Percentiles rank a stretch among this genome's conserved stretches.
These are phyloP conservation scores for Mactromeris polynyma DNA, from an alignment of 2,888 invertebrate species.

Conservation along the genomic window DNA sequence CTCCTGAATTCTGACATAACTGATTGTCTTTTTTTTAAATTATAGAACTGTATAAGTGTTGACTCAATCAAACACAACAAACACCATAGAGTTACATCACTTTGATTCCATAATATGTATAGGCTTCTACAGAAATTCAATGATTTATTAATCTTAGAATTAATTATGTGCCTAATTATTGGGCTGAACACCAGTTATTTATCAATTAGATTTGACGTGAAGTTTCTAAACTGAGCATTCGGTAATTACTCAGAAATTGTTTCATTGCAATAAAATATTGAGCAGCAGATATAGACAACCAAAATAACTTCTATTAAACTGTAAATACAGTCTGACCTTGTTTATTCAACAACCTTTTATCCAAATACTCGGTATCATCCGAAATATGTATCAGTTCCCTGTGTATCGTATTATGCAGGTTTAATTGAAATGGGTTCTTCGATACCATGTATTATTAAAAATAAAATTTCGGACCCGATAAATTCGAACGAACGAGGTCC, in stretches of 20 bases:
- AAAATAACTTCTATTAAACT: background rate
- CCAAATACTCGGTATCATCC: no score
- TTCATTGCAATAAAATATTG: background rate
- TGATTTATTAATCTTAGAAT: background rate
- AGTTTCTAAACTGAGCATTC: background rate
- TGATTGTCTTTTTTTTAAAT: no score
- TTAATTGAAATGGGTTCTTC: no score
- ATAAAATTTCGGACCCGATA: no score
- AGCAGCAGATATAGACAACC: background rate
- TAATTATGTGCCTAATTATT: background rate
- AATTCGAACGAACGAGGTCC: no score
- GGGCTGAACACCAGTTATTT: background rate
- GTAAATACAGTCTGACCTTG: no score
- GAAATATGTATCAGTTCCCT: no score
- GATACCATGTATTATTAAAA: no score
- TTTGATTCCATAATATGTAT: background rate
- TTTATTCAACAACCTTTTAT: no score
- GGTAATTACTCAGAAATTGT: background rate
- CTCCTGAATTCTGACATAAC: no score
- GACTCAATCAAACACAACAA: background rate
- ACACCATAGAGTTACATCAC: background rate
- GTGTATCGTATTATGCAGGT: no score
- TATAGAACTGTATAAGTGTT: background rate
- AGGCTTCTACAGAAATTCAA: background rate
- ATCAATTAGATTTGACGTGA: background rate